Evolutionary conservation across 2,113 vertebrate genomes (phyloP).

Genomic region (Vanacampus margaritifer): DNA sequence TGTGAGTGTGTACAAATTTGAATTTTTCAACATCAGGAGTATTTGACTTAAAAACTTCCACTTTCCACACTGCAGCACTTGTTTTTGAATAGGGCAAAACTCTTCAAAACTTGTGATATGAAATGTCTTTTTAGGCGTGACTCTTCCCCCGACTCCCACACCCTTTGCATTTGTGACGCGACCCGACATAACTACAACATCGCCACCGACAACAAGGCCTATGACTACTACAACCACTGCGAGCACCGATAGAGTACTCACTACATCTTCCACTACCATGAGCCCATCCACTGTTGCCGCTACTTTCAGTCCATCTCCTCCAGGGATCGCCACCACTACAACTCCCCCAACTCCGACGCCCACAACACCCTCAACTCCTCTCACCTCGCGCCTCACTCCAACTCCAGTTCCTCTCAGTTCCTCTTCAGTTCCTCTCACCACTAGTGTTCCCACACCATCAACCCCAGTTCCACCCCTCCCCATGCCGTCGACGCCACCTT

Average conservation of each 20-base stretch:
- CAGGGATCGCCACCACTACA: slow-evolving; percentile 18
- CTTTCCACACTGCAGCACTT: too few species aligned
- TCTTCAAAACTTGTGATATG: background rate
- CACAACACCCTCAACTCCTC: slow-evolving; percentile 25
- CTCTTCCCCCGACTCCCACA: slow-evolving; percentile 72
- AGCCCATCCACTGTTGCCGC: slow-evolving; percentile 16
- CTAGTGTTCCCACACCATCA: slow-evolving; percentile 7
- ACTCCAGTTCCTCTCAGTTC: too few species aligned
- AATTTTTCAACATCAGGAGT: background rate
- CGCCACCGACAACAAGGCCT: slow-evolving; percentile 27
- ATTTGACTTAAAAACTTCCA: background rate
- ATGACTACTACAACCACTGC: slow-evolving; percentile 14
- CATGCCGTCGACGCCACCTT: slow-evolving; percentile 16
- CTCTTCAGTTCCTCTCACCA: slow-evolving; percentile 14
- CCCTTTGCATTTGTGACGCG: slow-evolving; percentile 72
- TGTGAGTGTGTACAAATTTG: too few species aligned
- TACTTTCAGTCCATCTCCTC: slow-evolving; percentile 35
- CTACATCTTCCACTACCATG: slow-evolving; percentile 10
- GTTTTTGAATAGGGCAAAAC: background rate
- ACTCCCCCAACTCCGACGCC: slow-evolving; percentile 27
- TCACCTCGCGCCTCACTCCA: slow-evolving; percentile 33
- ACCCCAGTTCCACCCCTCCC: slow-evolving; percentile 12
- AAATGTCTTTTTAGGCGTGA: slow-evolving; percentile 52
- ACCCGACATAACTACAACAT: slow-evolving; percentile 69
- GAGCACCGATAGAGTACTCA: slow-evolving; percentile 23